Conservation (phyloP, 2,888 invertebrate species). For the Ornithoptera alexandrae region DNA sequence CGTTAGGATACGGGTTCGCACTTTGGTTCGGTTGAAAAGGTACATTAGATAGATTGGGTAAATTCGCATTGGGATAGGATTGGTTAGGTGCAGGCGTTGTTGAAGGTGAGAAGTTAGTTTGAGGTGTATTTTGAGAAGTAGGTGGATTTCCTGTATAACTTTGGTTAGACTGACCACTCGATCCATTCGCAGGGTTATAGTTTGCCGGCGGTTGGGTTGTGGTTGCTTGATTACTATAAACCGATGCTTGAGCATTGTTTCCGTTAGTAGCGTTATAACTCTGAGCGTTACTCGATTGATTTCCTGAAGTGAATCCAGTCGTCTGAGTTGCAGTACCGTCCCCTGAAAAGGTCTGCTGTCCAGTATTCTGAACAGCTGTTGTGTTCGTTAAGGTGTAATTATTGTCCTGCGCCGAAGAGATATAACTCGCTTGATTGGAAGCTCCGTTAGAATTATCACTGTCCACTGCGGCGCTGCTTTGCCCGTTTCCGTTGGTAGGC, state of each 20-base stretch:
- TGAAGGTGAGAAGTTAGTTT: constrained; percentile 64
- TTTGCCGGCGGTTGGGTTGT: constrained; percentile 57
- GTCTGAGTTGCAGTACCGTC: constrained; percentile 56
- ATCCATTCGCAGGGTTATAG: constrained; percentile 57
- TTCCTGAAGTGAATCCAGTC: constrained; percentile 48
- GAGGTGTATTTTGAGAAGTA: constrained; percentile 55
- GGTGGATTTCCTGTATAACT: constrained; percentile 50
- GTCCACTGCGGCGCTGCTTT: constrained; percentile 48
- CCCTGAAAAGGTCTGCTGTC: constrained; percentile 52
- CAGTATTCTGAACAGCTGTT: constrained; percentile 45
- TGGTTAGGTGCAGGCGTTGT: constrained; percentile 67
- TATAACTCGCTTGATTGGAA: constrained; percentile 64
- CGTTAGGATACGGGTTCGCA: constrained; percentile 69
- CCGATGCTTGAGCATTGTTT: constrained; percentile 43
- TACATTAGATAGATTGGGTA: constrained; percentile 60
- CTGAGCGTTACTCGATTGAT: constrained; percentile 51
- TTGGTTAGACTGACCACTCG: constrained; percentile 51
- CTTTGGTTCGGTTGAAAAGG: constrained; percentile 58
- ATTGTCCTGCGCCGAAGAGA: constrained; percentile 68
- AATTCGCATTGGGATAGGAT: constrained; percentile 51
- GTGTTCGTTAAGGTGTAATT: constrained; percentile 51
- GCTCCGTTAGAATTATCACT: constrained; percentile 54
- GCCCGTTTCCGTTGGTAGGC: constrained; percentile 58
- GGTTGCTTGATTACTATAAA: constrained; percentile 52
- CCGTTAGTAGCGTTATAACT: constrained; percentile 56